Evolutionary conservation across 1,140 invertebrate genomes (phyloP).

Genomic region (Scaptomyza hsui): DNA sequence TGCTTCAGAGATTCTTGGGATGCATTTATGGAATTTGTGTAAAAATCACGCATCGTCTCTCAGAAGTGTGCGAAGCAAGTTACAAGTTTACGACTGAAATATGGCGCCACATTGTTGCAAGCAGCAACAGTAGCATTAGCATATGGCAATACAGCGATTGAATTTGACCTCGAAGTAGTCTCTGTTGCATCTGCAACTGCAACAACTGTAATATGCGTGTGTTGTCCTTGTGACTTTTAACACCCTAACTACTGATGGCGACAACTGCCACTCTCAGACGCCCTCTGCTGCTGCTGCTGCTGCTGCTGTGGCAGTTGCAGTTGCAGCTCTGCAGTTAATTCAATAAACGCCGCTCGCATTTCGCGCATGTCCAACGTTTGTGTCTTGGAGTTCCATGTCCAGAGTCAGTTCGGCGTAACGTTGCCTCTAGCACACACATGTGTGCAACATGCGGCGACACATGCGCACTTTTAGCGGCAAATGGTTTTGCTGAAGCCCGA

Average conservation of each 20-base stretch:
- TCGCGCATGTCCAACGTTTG: slow-evolving; percentile 58
- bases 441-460: slow-evolving; percentile 76
- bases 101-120: slow-evolving; percentile 72
- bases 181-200: slow-evolving; percentile 24
- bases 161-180: slow-evolving; percentile 36
- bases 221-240: slow-evolving; percentile 77
- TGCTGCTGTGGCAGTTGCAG: slow-evolving; percentile 34
- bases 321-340: slow-evolving; percentile 46
- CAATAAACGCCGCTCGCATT: slow-evolving; percentile 71
- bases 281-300: slow-evolving; percentile 23
- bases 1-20: neutral
- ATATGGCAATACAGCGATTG: slow-evolving; percentile 43
- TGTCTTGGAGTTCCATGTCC: slow-evolving; percentile 4
- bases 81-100: slow-evolving; percentile 54
- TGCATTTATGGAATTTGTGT: slow-evolving; percentile 42
- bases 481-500: slow-evolving; percentile 62
- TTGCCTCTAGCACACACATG: slow-evolving; percentile 60
- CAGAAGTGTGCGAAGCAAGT: slow-evolving; percentile 44
- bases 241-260: slow-evolving; percentile 49
- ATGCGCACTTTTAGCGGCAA: slow-evolving; percentile 39
- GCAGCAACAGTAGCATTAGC: slow-evolving; percentile 6
- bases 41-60: slow-evolving; percentile 71
- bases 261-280: slow-evolving; percentile 28
- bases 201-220: slow-evolving; percentile 39
- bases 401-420: slow-evolving; percentile 43